phyloP scores from a whole-genome alignment of 92 coral and sea anemone species.

The Porites evermanni region DNA sequence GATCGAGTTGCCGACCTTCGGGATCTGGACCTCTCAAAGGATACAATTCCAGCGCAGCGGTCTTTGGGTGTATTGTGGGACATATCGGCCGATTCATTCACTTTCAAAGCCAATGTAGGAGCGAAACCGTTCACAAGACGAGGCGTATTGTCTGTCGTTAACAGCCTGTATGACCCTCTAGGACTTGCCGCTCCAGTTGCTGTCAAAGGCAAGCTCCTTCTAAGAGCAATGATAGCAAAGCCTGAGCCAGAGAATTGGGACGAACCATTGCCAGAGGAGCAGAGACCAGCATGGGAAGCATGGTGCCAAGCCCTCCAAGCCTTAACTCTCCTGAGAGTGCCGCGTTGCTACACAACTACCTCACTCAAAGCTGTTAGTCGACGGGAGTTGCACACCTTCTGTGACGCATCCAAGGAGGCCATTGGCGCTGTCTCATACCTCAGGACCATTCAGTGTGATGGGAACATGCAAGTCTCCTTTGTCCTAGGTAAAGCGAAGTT shows the following conservation, averaged over 20 bases:
- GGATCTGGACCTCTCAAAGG: slow-evolving; percentile 16
- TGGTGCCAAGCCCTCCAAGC: slow-evolving; percentile 29
- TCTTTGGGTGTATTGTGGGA: slow-evolving; percentile 37
- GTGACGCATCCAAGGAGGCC: slow-evolving; percentile 41
- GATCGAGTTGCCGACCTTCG: slow-evolving; percentile 7
- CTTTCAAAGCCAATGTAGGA: slow-evolving; percentile 5
- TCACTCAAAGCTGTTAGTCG: not conserved
- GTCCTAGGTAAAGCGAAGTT: no score
- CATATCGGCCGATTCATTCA: slow-evolving; percentile 27
- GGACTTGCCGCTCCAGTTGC: slow-evolving; percentile 47
- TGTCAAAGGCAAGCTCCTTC: slow-evolving; percentile 25
- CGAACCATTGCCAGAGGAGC: slow-evolving; percentile 1
- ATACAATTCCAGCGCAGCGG: slow-evolving; percentile 32
- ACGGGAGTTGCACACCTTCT: not conserved
- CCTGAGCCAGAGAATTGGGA: slow-evolving; percentile 5
- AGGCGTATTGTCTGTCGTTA: slow-evolving; percentile 18
- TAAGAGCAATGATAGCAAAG: slow-evolving; percentile 12
- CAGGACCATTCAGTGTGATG: not conserved
- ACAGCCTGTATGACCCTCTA: slow-evolving; percentile 41
- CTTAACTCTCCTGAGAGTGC: slow-evolving; percentile 8
- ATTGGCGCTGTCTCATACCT: slow-evolving; percentile 53
- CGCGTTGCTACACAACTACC: slow-evolving; percentile 2
- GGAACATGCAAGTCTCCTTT: no score
- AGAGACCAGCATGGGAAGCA: slow-evolving; percentile 23
- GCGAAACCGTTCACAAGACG: slow-evolving; percentile 27